These are phyloP conservation scores for Chrysopilus asiliformis DNA, from an alignment of 2,888 invertebrate genomes.

Conservation along the genomic window DNA sequence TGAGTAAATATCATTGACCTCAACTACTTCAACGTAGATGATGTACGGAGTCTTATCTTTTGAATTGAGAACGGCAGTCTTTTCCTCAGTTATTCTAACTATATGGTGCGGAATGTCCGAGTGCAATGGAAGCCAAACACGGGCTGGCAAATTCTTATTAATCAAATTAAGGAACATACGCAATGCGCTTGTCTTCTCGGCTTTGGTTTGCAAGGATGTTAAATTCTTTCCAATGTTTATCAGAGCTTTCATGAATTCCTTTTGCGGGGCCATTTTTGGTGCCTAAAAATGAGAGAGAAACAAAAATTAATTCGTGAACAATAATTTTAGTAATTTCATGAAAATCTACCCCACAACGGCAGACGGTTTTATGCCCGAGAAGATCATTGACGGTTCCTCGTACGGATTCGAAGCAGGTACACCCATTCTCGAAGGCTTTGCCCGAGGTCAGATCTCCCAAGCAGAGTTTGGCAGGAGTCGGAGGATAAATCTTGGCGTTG, in stretches of 20 bases:
- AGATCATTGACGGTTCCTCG: constrained; percentile 65
- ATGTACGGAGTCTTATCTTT: constrained; percentile 87
- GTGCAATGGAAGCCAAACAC: constrained; percentile 94
- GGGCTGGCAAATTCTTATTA: constrained; percentile 92
- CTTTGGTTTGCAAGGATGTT: constrained; percentile 70
- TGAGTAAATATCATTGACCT: constrained; percentile 67
- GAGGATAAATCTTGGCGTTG: constrained; percentile 25
- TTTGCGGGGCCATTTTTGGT: constrained; percentile 66
- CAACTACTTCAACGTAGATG: constrained; percentile 92
- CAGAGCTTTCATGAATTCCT: constrained; percentile 77
- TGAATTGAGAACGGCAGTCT: constrained; percentile 95
- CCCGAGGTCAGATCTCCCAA: constrained; percentile 88
- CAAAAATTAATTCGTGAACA: constrained; percentile 2
- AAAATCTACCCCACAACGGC: constrained; percentile 54
- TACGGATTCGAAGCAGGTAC: constrained; percentile 79
- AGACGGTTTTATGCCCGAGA: constrained; percentile 61
- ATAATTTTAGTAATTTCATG: background rate
- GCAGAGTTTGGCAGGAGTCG: constrained; percentile 47
- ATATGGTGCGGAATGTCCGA: constrained; percentile 78
- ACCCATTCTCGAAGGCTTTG: constrained; percentile 92
- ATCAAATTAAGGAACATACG: constrained; percentile 85
- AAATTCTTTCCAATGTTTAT: constrained; percentile 75
- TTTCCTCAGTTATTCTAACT: constrained; percentile 91
- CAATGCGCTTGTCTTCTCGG: constrained; percentile 82
- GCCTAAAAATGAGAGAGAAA: constrained; percentile 40